Evolutionary conservation across 2,113 vertebrate species (phyloP).

Genomic region (Prinia subflava): DNA sequence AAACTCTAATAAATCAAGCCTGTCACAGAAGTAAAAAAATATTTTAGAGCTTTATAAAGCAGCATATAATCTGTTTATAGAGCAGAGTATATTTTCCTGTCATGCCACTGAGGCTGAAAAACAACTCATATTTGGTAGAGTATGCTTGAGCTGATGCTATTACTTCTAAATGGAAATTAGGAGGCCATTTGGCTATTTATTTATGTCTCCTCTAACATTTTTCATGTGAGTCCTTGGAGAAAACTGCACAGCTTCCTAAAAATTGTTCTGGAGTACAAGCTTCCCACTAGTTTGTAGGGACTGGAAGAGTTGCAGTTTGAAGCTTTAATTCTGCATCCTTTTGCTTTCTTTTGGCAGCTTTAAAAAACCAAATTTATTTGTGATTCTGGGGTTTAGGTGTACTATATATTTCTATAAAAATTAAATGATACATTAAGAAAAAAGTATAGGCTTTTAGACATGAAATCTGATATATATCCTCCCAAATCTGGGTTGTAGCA

Average conservation of each 20-base stretch:
- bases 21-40: slow-evolving; percentile 39
- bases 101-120: slow-evolving; percentile 12
- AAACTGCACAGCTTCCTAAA: neutral
- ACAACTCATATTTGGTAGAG: neutral
- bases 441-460: neutral
- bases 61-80: slow-evolving; percentile 18
- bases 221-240: neutral
- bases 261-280: neutral
- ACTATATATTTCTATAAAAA: neutral
- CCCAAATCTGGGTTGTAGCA: neutral
- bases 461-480: neutral
- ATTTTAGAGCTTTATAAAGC: slow-evolving; percentile 31
- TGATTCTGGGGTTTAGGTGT: neutral
- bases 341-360: neutral
- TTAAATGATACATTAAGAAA: neutral
- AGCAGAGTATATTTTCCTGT: slow-evolving; percentile 25
- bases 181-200: neutral
- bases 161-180: neutral
- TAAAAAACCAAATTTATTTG: neutral
- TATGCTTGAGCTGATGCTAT: neutral
- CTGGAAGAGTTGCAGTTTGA: neutral
- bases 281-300: neutral
- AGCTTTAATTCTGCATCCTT: neutral
- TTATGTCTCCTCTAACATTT: neutral
- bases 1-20: neutral